Evolutionary conservation across 2,113 vertebrate genomes (phyloP).

Genomic region (Cnemophilus loriae): DNA sequence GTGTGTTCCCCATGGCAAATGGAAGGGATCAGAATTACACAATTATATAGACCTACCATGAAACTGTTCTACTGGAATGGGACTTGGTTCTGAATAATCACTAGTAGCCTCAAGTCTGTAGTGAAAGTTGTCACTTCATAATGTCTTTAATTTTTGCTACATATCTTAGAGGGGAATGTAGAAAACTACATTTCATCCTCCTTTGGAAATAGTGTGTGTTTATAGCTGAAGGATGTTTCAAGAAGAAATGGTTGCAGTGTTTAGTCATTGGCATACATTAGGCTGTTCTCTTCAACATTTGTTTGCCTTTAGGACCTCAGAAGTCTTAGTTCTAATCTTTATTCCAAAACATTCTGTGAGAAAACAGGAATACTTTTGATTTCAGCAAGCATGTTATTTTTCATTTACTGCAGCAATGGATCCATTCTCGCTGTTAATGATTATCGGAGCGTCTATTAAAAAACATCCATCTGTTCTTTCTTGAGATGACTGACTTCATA

Average conservation of each 20-base stretch:
- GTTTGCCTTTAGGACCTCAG: not conserved
- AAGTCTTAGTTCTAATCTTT: not conserved
- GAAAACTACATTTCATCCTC: not conserved
- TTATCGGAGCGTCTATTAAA: not conserved
- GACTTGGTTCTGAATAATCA: not conserved
- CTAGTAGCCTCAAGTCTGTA: not conserved
- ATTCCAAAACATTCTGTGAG: not conserved
- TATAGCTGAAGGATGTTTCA: not conserved
- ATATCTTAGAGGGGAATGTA: not conserved
- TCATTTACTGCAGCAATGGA: not conserved
- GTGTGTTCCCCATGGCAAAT: not conserved
- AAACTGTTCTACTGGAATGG: not conserved
- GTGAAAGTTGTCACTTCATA: not conserved
- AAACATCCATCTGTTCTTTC: constrained; percentile 18
- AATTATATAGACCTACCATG: not conserved
- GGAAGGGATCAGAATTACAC: not conserved
- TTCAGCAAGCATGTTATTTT: constrained; percentile 19
- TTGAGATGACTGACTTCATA: not conserved
- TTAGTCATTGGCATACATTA: not conserved
- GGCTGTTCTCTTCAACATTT: not conserved
- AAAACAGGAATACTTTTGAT: not conserved
- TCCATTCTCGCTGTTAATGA: not conserved
- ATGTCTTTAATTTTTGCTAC: not conserved
- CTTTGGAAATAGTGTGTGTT: not conserved
- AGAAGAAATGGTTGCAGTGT: not conserved